Evolutionary conservation across 2,888 invertebrate species (phyloP).

Genomic region (Encarsia formosa): DNA sequence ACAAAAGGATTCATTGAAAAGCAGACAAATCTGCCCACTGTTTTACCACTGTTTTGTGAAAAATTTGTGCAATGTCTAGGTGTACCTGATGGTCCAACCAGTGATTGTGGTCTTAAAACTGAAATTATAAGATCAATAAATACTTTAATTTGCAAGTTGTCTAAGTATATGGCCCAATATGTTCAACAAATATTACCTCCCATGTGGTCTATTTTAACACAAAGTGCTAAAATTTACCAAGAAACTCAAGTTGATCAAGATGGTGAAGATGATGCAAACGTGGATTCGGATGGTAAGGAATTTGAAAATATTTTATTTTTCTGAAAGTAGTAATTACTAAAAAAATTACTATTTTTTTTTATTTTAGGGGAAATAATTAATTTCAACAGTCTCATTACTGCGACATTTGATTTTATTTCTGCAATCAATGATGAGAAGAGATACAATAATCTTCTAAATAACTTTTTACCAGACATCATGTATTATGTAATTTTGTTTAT

Average conservation of each 20-base stretch:
- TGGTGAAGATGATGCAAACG: slow-evolving; percentile 55
- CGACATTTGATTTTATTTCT: slow-evolving; percentile 66
- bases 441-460: slow-evolving; percentile 57
- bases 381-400: slow-evolving; percentile 62
- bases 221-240: slow-evolving; percentile 64
- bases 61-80: slow-evolving; percentile 59
- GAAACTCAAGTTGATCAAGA: slow-evolving; percentile 61
- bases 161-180: slow-evolving; percentile 60
- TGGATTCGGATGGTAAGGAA: slow-evolving; percentile 60
- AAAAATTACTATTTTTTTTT: no score
- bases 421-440: slow-evolving; percentile 59
- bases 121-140: slow-evolving; percentile 65
- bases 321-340: no score
- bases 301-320: background rate
- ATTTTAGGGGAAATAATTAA: slow-evolving; percentile 59
- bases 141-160: slow-evolving; percentile 59
- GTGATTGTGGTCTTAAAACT: slow-evolving; percentile 62
- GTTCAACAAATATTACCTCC: slow-evolving; percentile 62
- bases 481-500: slow-evolving; percentile 66
- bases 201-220: slow-evolving; percentile 66
- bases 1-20: slow-evolving; percentile 58
- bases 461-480: slow-evolving; percentile 61
- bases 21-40: slow-evolving; percentile 63
- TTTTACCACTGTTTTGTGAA: slow-evolving; percentile 64
- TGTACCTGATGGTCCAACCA: slow-evolving; percentile 54